Base-by-base conservation (phyloP, 1,140 invertebrate species). In the Zaprionus gabonicus region DNA sequence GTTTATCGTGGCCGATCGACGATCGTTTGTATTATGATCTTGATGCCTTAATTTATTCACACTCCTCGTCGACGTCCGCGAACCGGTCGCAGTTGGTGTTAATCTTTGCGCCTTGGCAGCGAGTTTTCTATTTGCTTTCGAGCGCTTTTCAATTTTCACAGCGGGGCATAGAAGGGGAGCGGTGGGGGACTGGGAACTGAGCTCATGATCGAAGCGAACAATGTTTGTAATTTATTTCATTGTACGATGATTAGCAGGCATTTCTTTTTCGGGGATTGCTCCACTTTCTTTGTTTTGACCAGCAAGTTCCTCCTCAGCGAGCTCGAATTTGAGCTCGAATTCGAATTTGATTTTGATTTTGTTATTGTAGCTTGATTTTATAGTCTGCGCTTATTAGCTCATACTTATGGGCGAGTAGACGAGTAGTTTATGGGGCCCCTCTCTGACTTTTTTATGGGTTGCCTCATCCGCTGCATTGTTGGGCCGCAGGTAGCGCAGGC, bases 171-270 rank as follows among this genome's bases (percentile, higher is more conserved):
- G 20, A 68, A 64, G 25, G 58, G 34, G 46, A 15, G 27, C 12
- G 13, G 59, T 10, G 5, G 44, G 31, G 25, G 38, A 55, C 25
- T 34, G 25, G 25, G 27, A 7, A 12, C 15, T 1, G n/a, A 56
- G 66, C 59, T 57, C 70, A 62, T 66, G 70, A 63, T 62, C 56
- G 41, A 55, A 17, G 49, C 79, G 71, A 85, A 88, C 84, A 90
- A 90, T 90, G 86, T 90, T 91, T 91, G 82, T 90, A 91, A 90
- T 90, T 90, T 90, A 90, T 90, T 90, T 90, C 86, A 91, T 90
- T 90, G 85, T 90, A 58, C 82, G 80, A 90, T 90, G 85, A 90
- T 90, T 90, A 90, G 85, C 85, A 91, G 86, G 80, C 86, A 91
- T 91, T 90, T 90, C 76, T 84, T 68, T 12, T 9, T 49, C 28